A percentile compares a stretch with the other conserved stretches of the same genome.
Evolutionary conservation across 2,113 vertebrate genomes (phyloP).

Genomic region (Spheniscus mendiculus): DNA sequence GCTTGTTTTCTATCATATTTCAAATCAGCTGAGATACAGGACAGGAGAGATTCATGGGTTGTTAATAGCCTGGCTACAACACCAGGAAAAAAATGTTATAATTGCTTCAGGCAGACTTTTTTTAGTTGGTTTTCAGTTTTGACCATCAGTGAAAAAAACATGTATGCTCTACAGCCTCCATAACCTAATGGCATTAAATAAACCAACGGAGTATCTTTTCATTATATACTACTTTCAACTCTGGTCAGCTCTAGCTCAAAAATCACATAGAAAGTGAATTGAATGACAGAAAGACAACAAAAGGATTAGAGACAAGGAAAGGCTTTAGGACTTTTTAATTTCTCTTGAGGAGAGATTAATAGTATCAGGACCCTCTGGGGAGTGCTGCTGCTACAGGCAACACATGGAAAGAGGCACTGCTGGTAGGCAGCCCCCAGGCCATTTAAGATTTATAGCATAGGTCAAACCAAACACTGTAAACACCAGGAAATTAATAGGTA

Average conservation of each 20-base stretch:
- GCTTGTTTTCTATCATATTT: neutral
- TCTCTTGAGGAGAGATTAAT: constrained; percentile 9
- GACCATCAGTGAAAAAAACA: neutral
- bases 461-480: neutral
- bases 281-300: neutral
- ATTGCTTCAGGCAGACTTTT: neutral
- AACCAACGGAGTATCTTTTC: neutral
- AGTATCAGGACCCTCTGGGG: neutral
- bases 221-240: neutral
- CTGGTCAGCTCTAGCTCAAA: neutral
- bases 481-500: neutral
- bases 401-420: neutral
- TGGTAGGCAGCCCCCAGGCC: neutral
- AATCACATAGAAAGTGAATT: neutral
- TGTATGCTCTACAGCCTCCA: fast-evolving
- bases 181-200: neutral
- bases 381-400: neutral
- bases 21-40: neutral
- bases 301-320: neutral
- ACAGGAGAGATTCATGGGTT: neutral
- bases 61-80: neutral
- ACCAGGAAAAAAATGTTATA: neutral
- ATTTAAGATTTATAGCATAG: neutral
- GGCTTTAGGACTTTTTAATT: neutral
- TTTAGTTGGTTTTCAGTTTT: neutral